Evolutionary conservation across 2,113 vertebrate genomes (phyloP).

Genomic region (Macaca fascicularis): DNA sequence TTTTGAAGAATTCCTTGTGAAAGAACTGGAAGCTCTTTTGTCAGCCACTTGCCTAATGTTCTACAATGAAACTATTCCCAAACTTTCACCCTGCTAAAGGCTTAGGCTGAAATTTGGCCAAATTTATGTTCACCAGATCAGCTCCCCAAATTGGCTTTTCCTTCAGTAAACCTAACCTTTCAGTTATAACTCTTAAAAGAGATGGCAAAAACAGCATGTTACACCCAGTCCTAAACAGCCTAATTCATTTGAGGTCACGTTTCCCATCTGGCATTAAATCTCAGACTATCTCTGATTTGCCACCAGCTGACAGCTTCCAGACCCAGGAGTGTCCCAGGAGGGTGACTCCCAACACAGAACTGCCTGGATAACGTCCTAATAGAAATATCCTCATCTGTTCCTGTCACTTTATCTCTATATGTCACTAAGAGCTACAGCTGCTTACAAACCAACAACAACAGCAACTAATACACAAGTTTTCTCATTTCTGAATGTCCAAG

Average conservation of each 20-base stretch:
- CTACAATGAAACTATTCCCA: fast-evolving
- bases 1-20: background rate
- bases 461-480: background rate
- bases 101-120: background rate
- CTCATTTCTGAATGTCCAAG: background rate
- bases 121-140: background rate
- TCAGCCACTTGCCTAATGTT: background rate
- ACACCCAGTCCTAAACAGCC: fast-evolving
- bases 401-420: fast-evolving
- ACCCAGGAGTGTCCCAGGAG: too few species aligned
- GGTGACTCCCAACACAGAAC: fast-evolving
- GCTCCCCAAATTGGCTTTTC: too few species aligned
- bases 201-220: background rate
- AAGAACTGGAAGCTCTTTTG: fast-evolving
- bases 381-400: background rate
- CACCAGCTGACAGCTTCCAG: background rate
- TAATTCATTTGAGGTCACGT: fast-evolving
- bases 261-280: background rate
- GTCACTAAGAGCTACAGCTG: background rate
- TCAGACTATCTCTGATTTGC: fast-evolving
- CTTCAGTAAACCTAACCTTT: background rate
- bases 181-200: background rate
- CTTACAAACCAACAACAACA: background rate
- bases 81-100: background rate
- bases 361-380: too few species aligned